Evolutionary conservation across 2,113 vertebrate species (phyloP).

Genomic region (Corvus cornix): DNA sequence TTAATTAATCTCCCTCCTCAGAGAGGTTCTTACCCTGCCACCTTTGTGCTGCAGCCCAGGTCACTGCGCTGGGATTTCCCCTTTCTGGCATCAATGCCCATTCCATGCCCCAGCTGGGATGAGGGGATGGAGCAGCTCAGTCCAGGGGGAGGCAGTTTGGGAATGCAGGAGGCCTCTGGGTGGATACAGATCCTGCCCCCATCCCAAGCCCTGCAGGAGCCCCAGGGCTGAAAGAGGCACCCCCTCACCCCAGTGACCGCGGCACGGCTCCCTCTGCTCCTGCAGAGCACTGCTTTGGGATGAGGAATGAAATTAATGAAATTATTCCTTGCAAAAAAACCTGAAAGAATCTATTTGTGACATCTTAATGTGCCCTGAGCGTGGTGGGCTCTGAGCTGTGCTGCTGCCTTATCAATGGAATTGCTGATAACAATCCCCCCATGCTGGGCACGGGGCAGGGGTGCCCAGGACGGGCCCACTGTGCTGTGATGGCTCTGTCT

Average conservation of each 20-base stretch:
- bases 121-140: background rate
- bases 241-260: background rate
- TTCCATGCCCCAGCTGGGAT: background rate
- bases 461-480: background rate
- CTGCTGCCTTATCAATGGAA: background rate
- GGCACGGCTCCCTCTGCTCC: background rate
- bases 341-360: conserved; percentile 27
- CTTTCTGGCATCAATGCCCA: background rate
- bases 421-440: conserved; percentile 15
- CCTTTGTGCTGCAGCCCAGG: conserved; percentile 14
- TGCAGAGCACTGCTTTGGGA: background rate
- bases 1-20: conserved; percentile 8
- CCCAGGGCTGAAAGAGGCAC: background rate
- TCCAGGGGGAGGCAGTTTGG: background rate
- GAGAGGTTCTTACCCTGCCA: background rate
- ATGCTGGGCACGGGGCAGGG: conserved; percentile 16
- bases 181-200: background rate
- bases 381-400: conserved; percentile 13
- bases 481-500: conserved; percentile 36
- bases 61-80: background rate
- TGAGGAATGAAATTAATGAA: conserved; percentile 20
- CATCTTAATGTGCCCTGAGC: conserved; percentile 26
- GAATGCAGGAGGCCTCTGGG: background rate
- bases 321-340: background rate
- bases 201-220: background rate